A percentile compares a stretch with the other conserved stretches of the same genome.
Evolutionary conservation across 2,888 invertebrate species (phyloP).

Genomic region (Metallyticus violacea): DNA sequence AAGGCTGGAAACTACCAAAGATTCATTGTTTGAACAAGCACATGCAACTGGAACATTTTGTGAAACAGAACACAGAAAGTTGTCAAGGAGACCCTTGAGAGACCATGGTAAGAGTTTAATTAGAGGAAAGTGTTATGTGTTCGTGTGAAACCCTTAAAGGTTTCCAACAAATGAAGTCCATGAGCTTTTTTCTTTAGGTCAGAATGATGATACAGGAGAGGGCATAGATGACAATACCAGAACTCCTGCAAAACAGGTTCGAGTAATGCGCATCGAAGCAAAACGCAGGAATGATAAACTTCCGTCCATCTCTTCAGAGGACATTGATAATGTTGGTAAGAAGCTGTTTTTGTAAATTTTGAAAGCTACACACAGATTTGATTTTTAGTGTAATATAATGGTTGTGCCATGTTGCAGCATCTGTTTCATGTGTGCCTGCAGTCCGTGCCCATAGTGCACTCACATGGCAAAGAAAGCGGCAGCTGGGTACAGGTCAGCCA

Average conservation of each 20-base stretch:
- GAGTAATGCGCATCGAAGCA: neutral
- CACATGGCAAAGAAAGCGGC: neutral
- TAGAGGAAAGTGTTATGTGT: too few relatives aligned
- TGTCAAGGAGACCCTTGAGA: neutral
- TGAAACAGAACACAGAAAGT: neutral
- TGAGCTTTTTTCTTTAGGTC: neutral
- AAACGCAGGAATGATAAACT: neutral
- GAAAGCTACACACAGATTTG: too few relatives aligned
- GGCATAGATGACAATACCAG: neutral
- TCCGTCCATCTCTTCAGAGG: conserved; percentile 8
- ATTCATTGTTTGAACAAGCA: neutral
- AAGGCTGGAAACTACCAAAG: too few relatives aligned
- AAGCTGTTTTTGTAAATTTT: too few relatives aligned
- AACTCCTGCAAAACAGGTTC: neutral
- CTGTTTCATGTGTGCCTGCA: neutral
- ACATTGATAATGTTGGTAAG: neutral
- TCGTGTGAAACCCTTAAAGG: too few relatives aligned
- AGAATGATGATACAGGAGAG: neutral
- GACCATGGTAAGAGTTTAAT: too few relatives aligned
- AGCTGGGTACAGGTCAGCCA: neutral
- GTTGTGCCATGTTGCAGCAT: neutral
- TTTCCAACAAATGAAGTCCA: too few relatives aligned
- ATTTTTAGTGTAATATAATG: too few relatives aligned
- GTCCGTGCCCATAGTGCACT: neutral
- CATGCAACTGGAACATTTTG: neutral